Conservation (phyloP, 2,113 vertebrate species). For the Gymnarchus niloticus region DNA sequence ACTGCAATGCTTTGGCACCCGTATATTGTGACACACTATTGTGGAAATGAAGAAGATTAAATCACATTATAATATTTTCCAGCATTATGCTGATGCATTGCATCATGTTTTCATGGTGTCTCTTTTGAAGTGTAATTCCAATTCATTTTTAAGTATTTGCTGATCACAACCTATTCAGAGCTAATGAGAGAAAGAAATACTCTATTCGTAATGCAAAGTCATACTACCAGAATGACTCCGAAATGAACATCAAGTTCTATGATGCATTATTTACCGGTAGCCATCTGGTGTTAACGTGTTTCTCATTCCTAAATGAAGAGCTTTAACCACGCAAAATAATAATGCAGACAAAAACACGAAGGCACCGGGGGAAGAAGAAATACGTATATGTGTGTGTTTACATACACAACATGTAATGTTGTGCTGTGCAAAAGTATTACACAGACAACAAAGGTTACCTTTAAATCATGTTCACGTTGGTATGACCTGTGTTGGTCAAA, state of each 20-base stretch:
- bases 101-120: constrained; percentile 25
- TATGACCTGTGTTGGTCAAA: no score
- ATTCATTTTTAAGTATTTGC: constrained; percentile 21
- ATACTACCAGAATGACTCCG: not conserved
- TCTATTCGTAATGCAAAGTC: constrained; percentile 10
- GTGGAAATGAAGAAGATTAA: constrained; percentile 41
- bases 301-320: not conserved
- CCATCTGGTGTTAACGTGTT: constrained; percentile 1
- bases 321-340: not conserved
- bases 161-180: constrained; percentile 9
- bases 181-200: constrained; percentile 25
- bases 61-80: constrained; percentile 37
- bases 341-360: not conserved
- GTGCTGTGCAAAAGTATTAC: not conserved
- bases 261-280: constrained; percentile 10
- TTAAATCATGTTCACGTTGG: no score
- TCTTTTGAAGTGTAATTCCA: constrained; percentile 27
- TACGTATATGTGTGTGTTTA: no score
- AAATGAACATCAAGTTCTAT: not conserved
- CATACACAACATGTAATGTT: no score
- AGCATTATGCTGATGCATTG: not conserved
- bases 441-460: no score
- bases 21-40: constrained; percentile 30
- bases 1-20: not conserved
- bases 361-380: not conserved